Conservation (phyloP, 2,113 vertebrate species). For the Trematomus loennbergii region DNA sequence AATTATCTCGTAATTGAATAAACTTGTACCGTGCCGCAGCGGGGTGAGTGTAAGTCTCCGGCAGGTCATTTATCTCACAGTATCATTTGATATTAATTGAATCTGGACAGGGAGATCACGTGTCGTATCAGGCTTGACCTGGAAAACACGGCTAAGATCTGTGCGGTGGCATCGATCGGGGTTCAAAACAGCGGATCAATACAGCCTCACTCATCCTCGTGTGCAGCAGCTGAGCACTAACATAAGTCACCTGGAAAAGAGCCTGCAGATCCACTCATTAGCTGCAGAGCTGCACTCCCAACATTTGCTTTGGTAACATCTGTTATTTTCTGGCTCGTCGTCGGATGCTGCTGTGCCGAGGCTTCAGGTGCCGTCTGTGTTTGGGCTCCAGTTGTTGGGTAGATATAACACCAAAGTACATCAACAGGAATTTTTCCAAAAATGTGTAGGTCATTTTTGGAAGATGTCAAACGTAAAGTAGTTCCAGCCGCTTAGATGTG, state of each 20-base stretch:
- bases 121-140: slow-evolving; percentile 47
- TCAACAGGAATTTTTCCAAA: slow-evolving; percentile 11
- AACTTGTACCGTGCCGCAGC: slow-evolving; percentile 4
- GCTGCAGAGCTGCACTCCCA: slow-evolving; percentile 63
- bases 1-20: slow-evolving; percentile 45
- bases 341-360: slow-evolving; percentile 53
- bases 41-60: slow-evolving; percentile 12
- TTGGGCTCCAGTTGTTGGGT: slow-evolving; percentile 42
- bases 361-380: slow-evolving; percentile 53
- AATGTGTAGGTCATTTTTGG: neutral
- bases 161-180: slow-evolving; percentile 47
- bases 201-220: slow-evolving; percentile 59
- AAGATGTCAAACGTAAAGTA: neutral
- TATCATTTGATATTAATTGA: slow-evolving; percentile 42
- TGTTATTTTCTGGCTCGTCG: slow-evolving; percentile 62
- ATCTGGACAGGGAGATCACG: slow-evolving; percentile 9
- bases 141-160: slow-evolving; percentile 46
- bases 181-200: slow-evolving; percentile 71
- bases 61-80: slow-evolving; percentile 21
- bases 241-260: slow-evolving; percentile 74
- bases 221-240: slow-evolving; percentile 52
- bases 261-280: slow-evolving; percentile 63
- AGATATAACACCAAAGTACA: neutral
- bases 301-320: slow-evolving; percentile 77
- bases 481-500: neutral